Percentiles rank a stretch among this genome's conserved stretches.
phyloP scores from a whole-genome alignment of 2,888 invertebrate species.

The Apamea epomidion region DNA sequence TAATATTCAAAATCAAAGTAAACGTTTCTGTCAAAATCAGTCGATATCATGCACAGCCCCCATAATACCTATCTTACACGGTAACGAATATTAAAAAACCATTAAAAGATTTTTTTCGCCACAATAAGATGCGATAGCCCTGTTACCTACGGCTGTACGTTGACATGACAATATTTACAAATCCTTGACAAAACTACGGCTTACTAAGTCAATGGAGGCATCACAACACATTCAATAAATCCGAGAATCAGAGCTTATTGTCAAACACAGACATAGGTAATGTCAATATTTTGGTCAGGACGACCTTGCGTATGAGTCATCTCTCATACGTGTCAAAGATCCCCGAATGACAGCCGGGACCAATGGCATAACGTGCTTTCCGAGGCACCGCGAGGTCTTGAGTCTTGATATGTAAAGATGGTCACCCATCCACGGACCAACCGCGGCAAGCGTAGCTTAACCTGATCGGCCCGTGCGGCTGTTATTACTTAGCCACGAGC shows the following conservation, averaged over 20 bases:
- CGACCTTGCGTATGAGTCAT: neutral
- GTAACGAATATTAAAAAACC: neutral
- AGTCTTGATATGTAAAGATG: too few species aligned
- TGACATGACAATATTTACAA: constrained; percentile 38
- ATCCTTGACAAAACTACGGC: constrained; percentile 35
- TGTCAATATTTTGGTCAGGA: constrained; percentile 49
- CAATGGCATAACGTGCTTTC: too few species aligned
- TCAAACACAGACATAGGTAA: neutral
- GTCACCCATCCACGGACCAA: too few species aligned
- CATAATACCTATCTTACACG: neutral
- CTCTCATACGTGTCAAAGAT: too few species aligned
- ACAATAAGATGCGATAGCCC: constrained; percentile 6
- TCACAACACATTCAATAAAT: constrained; percentile 23
- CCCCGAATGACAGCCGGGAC: too few species aligned
- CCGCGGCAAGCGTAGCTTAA: too few species aligned
- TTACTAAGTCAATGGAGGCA: constrained; percentile 30
- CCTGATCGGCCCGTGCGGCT: too few species aligned
- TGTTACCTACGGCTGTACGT: neutral
- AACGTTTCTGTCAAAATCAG: neutral
- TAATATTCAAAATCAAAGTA: neutral
- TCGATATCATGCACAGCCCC: neutral
- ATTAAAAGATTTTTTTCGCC: neutral
- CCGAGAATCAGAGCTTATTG: constrained; percentile 37
- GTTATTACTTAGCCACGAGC: too few species aligned
- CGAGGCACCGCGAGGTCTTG: too few species aligned